Percentiles rank a stretch among this genome's conserved stretches.
Evolutionary conservation across 2,797 vertebrate genomes (phyloP).

Genomic region (Antennarius maculatus): DNA sequence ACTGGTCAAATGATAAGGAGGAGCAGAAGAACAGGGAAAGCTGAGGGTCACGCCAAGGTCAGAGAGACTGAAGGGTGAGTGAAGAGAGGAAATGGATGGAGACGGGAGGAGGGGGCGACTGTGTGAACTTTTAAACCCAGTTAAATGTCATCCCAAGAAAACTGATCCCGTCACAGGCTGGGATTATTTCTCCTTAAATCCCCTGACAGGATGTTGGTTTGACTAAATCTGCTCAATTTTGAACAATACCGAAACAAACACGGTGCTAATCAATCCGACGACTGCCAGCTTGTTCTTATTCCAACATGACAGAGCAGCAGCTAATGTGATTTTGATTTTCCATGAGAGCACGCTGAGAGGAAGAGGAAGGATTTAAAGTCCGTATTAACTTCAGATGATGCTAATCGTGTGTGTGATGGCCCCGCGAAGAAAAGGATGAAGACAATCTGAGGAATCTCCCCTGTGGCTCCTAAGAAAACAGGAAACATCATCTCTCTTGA

Average conservation of each 20-base stretch:
- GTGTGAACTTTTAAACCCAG: slow-evolving; percentile 34
- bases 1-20: too few relatives aligned
- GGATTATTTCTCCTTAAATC: slow-evolving; percentile 13
- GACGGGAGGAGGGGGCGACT: neutral
- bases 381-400: slow-evolving; percentile 17
- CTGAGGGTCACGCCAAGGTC: slow-evolving; percentile 10
- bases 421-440: slow-evolving; percentile 10
- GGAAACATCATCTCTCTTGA: too few relatives aligned
- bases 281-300: slow-evolving; percentile 1
- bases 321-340: slow-evolving; percentile 1
- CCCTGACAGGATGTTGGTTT: slow-evolving; percentile 28
- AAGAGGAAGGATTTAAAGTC: slow-evolving; percentile 5
- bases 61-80: slow-evolving; percentile 19
- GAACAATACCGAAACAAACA: slow-evolving; percentile 31
- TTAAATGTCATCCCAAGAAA: slow-evolving; percentile 32
- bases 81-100: slow-evolving; percentile 8
- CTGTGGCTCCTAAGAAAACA: neutral
- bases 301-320: neutral
- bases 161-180: slow-evolving; percentile 10
- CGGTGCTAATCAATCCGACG: slow-evolving; percentile 1
- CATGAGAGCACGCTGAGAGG: neutral
- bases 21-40: neutral
- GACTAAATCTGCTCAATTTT: slow-evolving; percentile 25
- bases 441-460: slow-evolving; percentile 9
- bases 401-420: slow-evolving; percentile 3